Conservation (phyloP, 2,888 invertebrate genomes). For the Acrobasis suavella region DNA sequence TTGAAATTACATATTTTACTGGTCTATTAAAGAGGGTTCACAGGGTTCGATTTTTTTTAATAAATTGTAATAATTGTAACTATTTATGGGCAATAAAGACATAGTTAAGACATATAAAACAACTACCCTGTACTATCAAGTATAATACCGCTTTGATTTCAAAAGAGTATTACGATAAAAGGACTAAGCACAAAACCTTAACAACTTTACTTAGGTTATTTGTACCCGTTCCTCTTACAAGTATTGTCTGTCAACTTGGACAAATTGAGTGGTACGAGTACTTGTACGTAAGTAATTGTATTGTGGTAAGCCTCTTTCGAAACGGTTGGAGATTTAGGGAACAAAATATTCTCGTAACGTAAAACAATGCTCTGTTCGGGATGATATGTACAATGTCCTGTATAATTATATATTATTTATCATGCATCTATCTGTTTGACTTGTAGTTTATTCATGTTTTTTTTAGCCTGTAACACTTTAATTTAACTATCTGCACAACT, state of each 20-base stretch:
- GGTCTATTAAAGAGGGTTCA: no score
- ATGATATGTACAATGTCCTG: neutral
- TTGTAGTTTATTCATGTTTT: no score
- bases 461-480: no score
- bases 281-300: conserved; percentile 28
- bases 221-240: conserved; percentile 31
- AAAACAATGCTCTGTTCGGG: conserved; percentile 20
- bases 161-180: neutral
- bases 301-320: conserved; percentile 24
- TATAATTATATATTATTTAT: no score
- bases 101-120: no score
- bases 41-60: no score
- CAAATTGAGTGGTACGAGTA: conserved; percentile 36
- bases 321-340: neutral
- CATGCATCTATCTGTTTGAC: no score
- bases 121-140: neutral
- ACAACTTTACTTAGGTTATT: conserved; percentile 43
- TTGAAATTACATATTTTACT: no score
- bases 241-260: conserved; percentile 38
- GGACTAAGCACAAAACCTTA: conserved; percentile 3
- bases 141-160: neutral
- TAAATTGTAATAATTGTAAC: no score
- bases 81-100: no score
- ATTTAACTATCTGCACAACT: no score
- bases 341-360: conserved; percentile 19